Conservation (phyloP, 2,113 vertebrate genomes). For the Xerus inauris region DNA sequence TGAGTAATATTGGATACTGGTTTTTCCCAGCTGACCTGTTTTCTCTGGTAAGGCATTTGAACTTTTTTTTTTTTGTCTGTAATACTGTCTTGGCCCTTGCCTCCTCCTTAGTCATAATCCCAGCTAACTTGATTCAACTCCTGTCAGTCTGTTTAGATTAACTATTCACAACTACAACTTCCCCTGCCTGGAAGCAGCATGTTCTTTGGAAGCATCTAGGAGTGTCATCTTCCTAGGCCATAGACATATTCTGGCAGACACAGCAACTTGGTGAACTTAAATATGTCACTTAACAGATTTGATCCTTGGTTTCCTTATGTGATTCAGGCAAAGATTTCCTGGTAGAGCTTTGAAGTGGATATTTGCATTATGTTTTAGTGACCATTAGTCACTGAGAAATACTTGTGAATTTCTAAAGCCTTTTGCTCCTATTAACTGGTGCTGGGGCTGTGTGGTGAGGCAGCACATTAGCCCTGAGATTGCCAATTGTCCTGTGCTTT, state of each 20-base stretch:
- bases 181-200: not conserved
- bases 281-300: not conserved
- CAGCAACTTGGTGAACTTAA: not conserved
- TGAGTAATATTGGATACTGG: not conserved
- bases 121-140: not conserved
- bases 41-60: constrained; percentile 12
- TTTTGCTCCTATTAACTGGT: not conserved
- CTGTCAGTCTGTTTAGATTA: not conserved
- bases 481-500: not conserved
- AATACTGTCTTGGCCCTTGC: constrained; percentile 5
- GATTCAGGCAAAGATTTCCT: not conserved
- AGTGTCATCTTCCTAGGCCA: not conserved
- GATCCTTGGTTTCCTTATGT: not conserved
- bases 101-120: not conserved
- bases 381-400: not conserved
- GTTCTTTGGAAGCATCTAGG: not conserved
- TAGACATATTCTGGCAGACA: not conserved
- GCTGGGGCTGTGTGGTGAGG: not conserved
- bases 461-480: not conserved
- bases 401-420: not conserved
- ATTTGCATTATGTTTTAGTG: not conserved
- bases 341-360: not conserved
- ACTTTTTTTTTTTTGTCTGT: not conserved
- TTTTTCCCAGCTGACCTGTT: constrained; percentile 34
- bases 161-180: not conserved